These are phyloP conservation scores for Steinernema carpocapsae DNA, from an alignment of 2,888 invertebrate genomes.

Conservation along the genomic window DNA sequence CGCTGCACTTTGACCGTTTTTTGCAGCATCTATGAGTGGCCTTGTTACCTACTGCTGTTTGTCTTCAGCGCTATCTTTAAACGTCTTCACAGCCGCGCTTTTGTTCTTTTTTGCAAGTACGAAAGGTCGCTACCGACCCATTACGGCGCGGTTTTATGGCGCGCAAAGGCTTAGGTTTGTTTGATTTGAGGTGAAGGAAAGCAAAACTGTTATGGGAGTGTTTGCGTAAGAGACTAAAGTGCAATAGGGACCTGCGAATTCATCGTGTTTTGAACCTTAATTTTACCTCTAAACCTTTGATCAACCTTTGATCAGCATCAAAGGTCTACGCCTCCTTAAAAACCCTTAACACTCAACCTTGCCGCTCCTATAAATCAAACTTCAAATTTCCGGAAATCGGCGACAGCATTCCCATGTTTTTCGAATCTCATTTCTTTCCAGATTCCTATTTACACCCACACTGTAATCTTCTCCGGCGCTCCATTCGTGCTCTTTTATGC, in stretches of 20 bases:
- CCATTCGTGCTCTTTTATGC: not conserved
- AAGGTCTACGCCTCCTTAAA: too few species aligned
- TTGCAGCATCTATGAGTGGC: not conserved
- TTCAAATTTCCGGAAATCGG: too few species aligned
- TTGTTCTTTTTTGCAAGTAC: not conserved
- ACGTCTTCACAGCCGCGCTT: not conserved
- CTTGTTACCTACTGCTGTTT: constrained; percentile 11
- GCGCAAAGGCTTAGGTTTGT: constrained; percentile 1
- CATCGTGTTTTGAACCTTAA: too few species aligned
- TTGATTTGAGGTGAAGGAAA: not conserved
- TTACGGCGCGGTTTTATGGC: constrained; percentile 24
- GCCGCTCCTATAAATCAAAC: too few species aligned
- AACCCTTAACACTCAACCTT: too few species aligned
- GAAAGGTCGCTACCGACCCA: constrained; percentile 1
- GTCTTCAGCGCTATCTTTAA: constrained; percentile 11
- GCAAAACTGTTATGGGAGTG: too few species aligned
- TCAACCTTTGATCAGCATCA: too few species aligned
- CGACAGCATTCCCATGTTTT: not conserved
- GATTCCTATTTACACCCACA: not conserved
- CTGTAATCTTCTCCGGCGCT: not conserved
- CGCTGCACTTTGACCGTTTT: constrained; percentile 4
- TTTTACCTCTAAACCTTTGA: too few species aligned
- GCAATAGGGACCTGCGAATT: too few species aligned
- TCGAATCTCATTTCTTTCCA: not conserved
- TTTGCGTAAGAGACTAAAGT: too few species aligned